A percentile compares a stretch with the other conserved stretches of the same genome.
These are phyloP conservation scores for Caenorhabditis becei DNA, from an alignment of 2,888 invertebrate species.

Conservation along the genomic window DNA sequence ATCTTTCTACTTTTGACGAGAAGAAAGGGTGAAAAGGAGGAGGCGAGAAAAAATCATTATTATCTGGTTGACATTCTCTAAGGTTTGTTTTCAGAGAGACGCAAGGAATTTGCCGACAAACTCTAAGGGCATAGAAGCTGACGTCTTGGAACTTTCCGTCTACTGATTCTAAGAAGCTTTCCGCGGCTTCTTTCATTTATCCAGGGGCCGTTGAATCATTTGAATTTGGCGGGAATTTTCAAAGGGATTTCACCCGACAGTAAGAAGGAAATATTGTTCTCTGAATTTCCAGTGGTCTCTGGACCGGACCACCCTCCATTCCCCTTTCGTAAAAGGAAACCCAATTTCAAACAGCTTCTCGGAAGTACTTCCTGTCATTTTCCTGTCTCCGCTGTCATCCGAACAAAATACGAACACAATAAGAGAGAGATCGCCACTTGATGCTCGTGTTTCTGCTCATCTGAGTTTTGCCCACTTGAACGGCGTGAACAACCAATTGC, in stretches of 20 bases:
- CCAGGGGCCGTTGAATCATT: neutral
- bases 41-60: neutral
- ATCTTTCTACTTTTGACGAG: slow-evolving; percentile 4
- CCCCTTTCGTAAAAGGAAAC: neutral
- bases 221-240: too few relatives aligned
- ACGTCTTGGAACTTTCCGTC: slow-evolving; percentile 1
- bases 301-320: too few relatives aligned
- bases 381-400: neutral
- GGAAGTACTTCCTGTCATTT: slow-evolving; percentile 12
- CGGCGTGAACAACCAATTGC: neutral
- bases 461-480: neutral
- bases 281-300: neutral
- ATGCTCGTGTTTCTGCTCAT: neutral
- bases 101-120: neutral
- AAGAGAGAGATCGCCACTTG: neutral
- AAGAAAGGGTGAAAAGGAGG: neutral
- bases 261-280: too few relatives aligned
- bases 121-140: slow-evolving; percentile 1
- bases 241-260: neutral
- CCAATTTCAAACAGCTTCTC: slow-evolving; percentile 10
- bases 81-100: slow-evolving; percentile 1
- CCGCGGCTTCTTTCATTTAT: neutral
- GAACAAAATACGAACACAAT: neutral
- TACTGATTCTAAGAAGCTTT: neutral
- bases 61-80: neutral